A percentile compares a stretch with the other conserved stretches of the same genome.
phyloP scores from a whole-genome alignment of 1,140 invertebrate species.

The Manduca sexta region DNA sequence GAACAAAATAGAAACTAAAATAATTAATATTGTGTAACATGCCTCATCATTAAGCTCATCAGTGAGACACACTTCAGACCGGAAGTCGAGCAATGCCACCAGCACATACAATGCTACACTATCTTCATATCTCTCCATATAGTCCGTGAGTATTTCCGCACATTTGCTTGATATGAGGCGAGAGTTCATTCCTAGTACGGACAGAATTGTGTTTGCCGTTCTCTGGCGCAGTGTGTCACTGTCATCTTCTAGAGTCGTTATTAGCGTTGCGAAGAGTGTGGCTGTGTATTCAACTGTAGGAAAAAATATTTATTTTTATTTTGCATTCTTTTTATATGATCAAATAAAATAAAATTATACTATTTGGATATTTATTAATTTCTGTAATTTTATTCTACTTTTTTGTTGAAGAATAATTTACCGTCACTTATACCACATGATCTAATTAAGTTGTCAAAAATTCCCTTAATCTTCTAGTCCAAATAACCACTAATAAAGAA shows the following conservation, averaged over 20 bases:
- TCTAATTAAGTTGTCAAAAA: no score
- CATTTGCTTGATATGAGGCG: constrained; percentile 10
- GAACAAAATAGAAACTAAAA: neutral
- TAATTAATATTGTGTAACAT: neutral
- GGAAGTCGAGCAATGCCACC: constrained; percentile 43
- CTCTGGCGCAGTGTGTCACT: constrained; percentile 23
- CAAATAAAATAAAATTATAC: no score
- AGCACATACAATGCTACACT: constrained; percentile 15
- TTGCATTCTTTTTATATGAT: neutral
- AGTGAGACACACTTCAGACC: constrained; percentile 33
- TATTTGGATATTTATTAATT: no score
- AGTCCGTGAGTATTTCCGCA: constrained; percentile 11
- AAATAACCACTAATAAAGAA: no score
- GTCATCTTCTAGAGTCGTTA: constrained; percentile 48
- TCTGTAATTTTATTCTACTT: no score
- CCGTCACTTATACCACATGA: no score
- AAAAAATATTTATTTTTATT: constrained; percentile 13
- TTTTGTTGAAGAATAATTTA: no score
- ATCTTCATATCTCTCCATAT: neutral
- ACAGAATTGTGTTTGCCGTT: constrained; percentile 11
- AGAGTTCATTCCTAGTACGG: neutral
- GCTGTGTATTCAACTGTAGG: constrained; percentile 42
- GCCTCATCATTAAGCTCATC: constrained; percentile 50
- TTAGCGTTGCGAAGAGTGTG: constrained; percentile 33
- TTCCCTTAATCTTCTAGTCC: no score